Conservation (phyloP, 2,888 invertebrate species). For the Drosophila hamatofila region DNA sequence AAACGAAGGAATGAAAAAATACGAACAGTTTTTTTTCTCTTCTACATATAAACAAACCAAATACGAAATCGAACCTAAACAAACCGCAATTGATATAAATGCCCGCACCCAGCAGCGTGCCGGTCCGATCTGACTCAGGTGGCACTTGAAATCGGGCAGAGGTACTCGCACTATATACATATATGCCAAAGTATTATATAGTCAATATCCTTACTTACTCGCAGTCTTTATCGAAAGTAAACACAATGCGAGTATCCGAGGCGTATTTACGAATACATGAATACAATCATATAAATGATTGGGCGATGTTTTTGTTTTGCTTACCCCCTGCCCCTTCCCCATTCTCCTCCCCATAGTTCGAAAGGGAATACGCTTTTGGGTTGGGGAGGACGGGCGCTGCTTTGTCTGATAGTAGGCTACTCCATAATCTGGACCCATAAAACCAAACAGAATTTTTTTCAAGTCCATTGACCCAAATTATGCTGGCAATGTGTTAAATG, state of each 20-base stretch:
- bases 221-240: conserved; percentile 72
- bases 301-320: conserved; percentile 47
- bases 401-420: conserved; percentile 25
- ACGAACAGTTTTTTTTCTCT: conserved; percentile 42
- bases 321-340: neutral
- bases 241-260: conserved; percentile 51
- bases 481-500: conserved; percentile 61
- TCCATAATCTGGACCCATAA: conserved; percentile 46
- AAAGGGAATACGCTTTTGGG: neutral
- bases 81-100: conserved; percentile 66
- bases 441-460: conserved; percentile 52
- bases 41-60: conserved; percentile 66
- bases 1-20: conserved; percentile 25
- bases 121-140: conserved; percentile 58
- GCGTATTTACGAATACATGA: conserved; percentile 20
- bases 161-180: conserved; percentile 10
- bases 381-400: neutral
- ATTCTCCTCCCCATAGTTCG: rapidly evolving
- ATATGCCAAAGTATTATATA: conserved; percentile 54
- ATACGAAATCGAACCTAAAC: conserved; percentile 75
- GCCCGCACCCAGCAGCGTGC: neutral
- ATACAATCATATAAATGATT: conserved; percentile 55
- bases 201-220: conserved; percentile 62
- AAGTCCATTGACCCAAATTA: conserved; percentile 74
- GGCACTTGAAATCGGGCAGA: conserved; percentile 60